phyloP scores from a whole-genome alignment of 2,888 invertebrate genomes.

The Zhuqinia jingwanae region DNA sequence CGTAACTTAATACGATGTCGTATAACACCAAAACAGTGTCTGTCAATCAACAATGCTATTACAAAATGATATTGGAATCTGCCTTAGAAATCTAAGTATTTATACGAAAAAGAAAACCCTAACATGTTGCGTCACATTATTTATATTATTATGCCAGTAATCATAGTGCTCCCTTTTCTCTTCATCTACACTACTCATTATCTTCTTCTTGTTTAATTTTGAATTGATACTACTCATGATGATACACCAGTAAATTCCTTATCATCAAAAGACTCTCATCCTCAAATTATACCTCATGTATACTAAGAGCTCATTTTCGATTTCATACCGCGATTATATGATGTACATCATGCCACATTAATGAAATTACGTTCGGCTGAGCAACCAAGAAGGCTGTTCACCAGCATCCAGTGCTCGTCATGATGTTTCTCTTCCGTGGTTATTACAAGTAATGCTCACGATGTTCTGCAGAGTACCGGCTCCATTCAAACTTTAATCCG shows the following conservation, averaged over 20 bases:
- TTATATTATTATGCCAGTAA: no score
- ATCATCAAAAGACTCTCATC: neutral
- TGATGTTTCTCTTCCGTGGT: neutral
- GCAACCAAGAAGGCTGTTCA: neutral
- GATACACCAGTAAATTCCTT: neutral
- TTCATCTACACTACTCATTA: neutral
- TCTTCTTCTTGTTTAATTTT: neutral
- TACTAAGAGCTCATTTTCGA: conserved; percentile 11
- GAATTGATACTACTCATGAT: no score
- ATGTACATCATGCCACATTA: conserved; percentile 3
- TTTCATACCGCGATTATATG: neutral
- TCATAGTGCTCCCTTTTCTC: no score
- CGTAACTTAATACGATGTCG: no score
- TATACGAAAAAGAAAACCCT: no score
- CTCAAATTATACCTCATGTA: no score
- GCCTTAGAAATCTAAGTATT: no score
- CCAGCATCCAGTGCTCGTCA: neutral
- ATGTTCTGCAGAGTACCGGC: neutral
- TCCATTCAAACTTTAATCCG: neutral
- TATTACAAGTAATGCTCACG: neutral
- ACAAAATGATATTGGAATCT: no score
- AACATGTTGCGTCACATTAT: neutral
- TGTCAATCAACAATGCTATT: no score
- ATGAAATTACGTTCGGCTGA: conserved; percentile 38
- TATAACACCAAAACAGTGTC: no score